A percentile compares a stretch with the other conserved stretches of the same genome.
Evolutionary conservation across 2,797 vertebrate species (phyloP).

Genomic region (Enteromius mattozi): DNA sequence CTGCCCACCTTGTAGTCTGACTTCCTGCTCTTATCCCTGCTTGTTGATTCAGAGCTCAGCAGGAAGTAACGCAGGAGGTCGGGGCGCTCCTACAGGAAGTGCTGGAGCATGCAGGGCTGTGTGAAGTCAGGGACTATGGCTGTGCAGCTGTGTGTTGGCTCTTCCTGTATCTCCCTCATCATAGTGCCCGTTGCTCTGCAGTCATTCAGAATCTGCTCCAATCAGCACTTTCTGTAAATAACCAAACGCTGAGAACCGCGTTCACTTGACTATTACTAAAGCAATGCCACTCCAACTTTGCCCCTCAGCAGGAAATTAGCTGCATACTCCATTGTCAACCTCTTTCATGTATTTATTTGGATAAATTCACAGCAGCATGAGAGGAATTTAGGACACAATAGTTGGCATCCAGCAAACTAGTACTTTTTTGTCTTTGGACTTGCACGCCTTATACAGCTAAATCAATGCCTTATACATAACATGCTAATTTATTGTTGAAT

Average conservation of each 20-base stretch:
- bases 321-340: constrained; percentile 51
- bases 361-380: constrained; percentile 13
- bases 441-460: neutral
- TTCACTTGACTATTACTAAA: constrained; percentile 34
- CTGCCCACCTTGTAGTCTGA: constrained; percentile 39
- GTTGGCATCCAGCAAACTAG: neutral
- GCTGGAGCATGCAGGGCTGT: constrained; percentile 56
- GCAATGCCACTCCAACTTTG: constrained; percentile 39
- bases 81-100: constrained; percentile 63
- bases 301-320: constrained; percentile 46
- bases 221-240: constrained; percentile 61
- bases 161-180: constrained; percentile 49
- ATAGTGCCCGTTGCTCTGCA: neutral
- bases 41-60: constrained; percentile 56
- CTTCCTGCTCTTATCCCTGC: constrained; percentile 58
- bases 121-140: constrained; percentile 50
- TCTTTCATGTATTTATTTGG: constrained; percentile 48
- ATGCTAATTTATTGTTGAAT: neutral
- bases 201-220: constrained; percentile 37
- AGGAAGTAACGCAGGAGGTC: constrained; percentile 58
- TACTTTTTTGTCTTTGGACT: neutral
- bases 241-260: constrained; percentile 46
- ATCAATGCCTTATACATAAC: neutral
- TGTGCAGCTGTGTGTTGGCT: constrained; percentile 22
- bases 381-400: neutral